Base-by-base conservation (phyloP, 1,140 invertebrate species). In the Panonychus citri region DNA sequence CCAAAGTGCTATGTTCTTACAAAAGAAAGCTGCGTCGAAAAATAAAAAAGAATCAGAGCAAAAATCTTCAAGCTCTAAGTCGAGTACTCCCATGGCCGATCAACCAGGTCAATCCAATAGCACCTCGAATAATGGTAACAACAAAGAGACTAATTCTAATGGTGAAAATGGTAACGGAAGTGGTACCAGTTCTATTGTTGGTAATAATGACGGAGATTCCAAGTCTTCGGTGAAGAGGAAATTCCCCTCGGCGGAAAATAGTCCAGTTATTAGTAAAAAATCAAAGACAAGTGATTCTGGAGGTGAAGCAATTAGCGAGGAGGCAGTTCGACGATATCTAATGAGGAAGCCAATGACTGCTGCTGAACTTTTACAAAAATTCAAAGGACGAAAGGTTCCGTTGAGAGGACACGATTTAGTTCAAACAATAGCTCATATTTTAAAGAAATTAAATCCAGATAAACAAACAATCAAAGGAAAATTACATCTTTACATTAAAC, bases 331-430 rank as follows among this genome's bases (percentile, higher is more conserved):
- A 21, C 75, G 89, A 19, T 97, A 96, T 69, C 71, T 97, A 19
- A 83, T 84, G 64, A 76, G 91, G 1, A 95, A 95, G 66, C 90
- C 90, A 2, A 91, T 95, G 81, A 95, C 90, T 1, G 84, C 89
- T 0, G 93, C 85, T 1, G 89, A 95, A 67, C 69, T 96, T 17
- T 67, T 95, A 7, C 84, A 89, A 46, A 95, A 95, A 71, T 93
- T 95, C 70, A 91, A 89, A 68, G 84, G 83, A 24, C 91, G 91
- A 67, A 87, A 89, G 63, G 85, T 83, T n/a, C 85, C 85, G 13
- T 74, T 93, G 30, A 81, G 78, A 21, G 84, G 81, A 53, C 85
- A 94, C 59, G 81, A 91, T 57, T 73, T 95, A 58, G 87, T 91
- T 3, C 83, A 82, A 61, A 81, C 84, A 21, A 91, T 95, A 77